Percentiles rank a stretch among this genome's conserved stretches.
phyloP scores from a whole-genome alignment of 2,888 invertebrate species.

The Eulithis prunata region DNA sequence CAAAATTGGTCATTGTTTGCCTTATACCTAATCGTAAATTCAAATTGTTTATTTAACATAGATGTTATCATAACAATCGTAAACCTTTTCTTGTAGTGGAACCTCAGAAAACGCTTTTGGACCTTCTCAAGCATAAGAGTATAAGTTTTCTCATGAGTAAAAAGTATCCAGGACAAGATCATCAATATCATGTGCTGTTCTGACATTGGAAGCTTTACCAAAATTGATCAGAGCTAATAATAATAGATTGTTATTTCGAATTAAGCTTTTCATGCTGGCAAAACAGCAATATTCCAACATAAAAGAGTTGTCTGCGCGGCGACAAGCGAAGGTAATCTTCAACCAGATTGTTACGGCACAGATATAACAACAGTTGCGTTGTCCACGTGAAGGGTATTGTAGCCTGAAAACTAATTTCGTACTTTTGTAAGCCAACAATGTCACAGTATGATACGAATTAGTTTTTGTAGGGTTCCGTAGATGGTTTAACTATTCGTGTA shows the following conservation, averaged over 20 bases:
- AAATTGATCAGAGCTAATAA: too few species aligned
- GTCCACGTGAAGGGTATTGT: slow-evolving; percentile 34
- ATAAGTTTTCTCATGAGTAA: too few species aligned
- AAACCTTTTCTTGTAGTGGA: too few species aligned
- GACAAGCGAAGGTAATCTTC: slow-evolving; percentile 41
- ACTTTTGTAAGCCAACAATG: slow-evolving; percentile 23
- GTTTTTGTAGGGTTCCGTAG: background rate
- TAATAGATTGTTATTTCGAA: slow-evolving; percentile 2
- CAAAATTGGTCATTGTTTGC: too few species aligned
- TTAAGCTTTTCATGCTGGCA: slow-evolving; percentile 23
- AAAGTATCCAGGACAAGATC: too few species aligned
- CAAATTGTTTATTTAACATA: too few species aligned
- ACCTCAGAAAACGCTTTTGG: too few species aligned
- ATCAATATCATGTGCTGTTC: too few species aligned
- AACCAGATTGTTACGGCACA: slow-evolving; percentile 35
- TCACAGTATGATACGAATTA: background rate
- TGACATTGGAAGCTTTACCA: too few species aligned
- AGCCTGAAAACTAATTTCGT: slow-evolving; percentile 30
- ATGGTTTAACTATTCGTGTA: background rate
- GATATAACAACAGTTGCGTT: slow-evolving; percentile 16
- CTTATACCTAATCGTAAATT: too few species aligned
- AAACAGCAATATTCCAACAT: slow-evolving; percentile 51
- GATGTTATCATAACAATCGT: too few species aligned
- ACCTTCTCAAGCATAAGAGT: too few species aligned
- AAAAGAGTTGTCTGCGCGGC: slow-evolving; percentile 52